A percentile compares a stretch with the other conserved stretches of the same genome.
Evolutionary conservation across 2,888 invertebrate genomes (phyloP).

Genomic region (Euzetes globulus): DNA sequence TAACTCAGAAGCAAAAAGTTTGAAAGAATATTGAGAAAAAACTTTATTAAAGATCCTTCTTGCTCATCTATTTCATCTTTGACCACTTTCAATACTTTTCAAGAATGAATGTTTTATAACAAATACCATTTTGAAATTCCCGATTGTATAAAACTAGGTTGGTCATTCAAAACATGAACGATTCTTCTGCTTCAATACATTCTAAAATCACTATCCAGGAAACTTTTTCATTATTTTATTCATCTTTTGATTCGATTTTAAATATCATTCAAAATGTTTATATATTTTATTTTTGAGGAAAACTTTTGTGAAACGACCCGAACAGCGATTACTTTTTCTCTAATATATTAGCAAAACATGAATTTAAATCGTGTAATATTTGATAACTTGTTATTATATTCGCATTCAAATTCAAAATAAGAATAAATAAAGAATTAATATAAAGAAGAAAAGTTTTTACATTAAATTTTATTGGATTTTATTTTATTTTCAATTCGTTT

Average conservation of each 20-base stretch:
- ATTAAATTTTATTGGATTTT: too few relatives aligned
- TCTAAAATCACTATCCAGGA: neutral
- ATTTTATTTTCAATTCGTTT: too few relatives aligned
- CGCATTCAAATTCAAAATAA: neutral
- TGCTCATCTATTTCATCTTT: too few relatives aligned
- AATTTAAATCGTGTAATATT: constrained; percentile 5
- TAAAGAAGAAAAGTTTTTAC: neutral
- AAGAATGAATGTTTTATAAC: too few relatives aligned
- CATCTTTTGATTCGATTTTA: neutral
- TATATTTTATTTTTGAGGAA: neutral
- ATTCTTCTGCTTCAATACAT: too few relatives aligned
- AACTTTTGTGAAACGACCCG: neutral
- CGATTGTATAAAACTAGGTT: too few relatives aligned
- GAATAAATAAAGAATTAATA: neutral
- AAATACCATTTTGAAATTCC: too few relatives aligned
- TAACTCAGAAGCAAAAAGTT: too few relatives aligned
- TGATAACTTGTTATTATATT: constrained; percentile 10
- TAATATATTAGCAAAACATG: neutral
- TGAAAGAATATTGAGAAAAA: too few relatives aligned
- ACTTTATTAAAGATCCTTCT: too few relatives aligned
- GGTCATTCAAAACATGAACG: too few relatives aligned
- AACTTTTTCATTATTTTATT: neutral
- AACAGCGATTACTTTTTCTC: neutral
- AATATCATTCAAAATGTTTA: neutral
- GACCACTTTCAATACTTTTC: too few relatives aligned